Evolutionary conservation across 1,140 invertebrate species (phyloP).

Genomic region (Meloidogyne floridensis): DNA sequence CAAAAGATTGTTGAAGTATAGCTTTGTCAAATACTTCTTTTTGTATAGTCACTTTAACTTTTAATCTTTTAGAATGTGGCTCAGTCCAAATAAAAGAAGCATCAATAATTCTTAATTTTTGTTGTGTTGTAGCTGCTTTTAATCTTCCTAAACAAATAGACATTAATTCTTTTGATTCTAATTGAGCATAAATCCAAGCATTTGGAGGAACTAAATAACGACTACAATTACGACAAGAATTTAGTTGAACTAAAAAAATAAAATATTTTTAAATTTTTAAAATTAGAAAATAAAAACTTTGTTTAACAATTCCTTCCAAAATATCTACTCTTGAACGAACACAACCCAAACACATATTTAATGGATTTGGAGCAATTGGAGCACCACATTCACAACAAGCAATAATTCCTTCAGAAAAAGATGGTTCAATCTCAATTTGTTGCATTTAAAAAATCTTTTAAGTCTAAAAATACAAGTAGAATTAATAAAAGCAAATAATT

Average conservation of each 20-base stretch:
- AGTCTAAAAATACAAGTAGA: too few species aligned
- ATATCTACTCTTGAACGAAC: slow-evolving; percentile 87
- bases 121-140: slow-evolving; percentile 81
- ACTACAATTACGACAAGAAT: slow-evolving; percentile 67
- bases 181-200: slow-evolving; percentile 82
- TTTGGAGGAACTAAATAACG: slow-evolving; percentile 88
- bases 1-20: slow-evolving; percentile 80
- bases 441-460: slow-evolving; percentile 6
- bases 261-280: background rate
- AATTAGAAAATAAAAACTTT: slow-evolving; percentile 66
- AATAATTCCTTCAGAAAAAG: slow-evolving; percentile 72
- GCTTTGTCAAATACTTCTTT: slow-evolving; percentile 77
- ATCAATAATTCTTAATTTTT: slow-evolving; percentile 76
- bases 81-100: slow-evolving; percentile 98
- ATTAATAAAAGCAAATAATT: too few species aligned
- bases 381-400: slow-evolving; percentile 72
- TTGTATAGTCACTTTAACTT: slow-evolving; percentile 94
- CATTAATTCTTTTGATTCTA: slow-evolving; percentile 90
- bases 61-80: slow-evolving; percentile 94
- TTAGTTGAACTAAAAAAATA: slow-evolving; percentile 69
- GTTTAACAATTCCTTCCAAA: slow-evolving; percentile 92
- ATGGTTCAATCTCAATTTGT: slow-evolving; percentile 29
- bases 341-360: slow-evolving; percentile 95
- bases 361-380: slow-evolving; percentile 84
- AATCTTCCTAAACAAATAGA: slow-evolving; percentile 88